Base-by-base conservation (phyloP, 2,113 vertebrate species). In the Eonycteris spelaea region DNA sequence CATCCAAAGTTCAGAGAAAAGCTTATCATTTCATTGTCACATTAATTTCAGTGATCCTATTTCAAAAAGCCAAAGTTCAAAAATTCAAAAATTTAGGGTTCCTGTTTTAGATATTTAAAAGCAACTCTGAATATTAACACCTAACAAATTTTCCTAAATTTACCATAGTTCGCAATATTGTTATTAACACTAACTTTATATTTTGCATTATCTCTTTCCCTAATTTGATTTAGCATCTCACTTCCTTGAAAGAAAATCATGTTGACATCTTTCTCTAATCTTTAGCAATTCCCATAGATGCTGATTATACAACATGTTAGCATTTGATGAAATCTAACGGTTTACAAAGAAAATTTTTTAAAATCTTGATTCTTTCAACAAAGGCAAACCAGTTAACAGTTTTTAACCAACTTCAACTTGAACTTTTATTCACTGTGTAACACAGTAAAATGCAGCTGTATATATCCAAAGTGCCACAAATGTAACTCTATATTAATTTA, bases 31-130 rank as follows among this genome's bases (percentile, higher is more conserved):
- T 90, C 57, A 79, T 82, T 43, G 68, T 38, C 53, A 96, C n/a
- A 75, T 84, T 91, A 45, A 94, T 59, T 86, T n/a, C 38, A 73
- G 12, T 53, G 28, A 82, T 51, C 70, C 45, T 38, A 88, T 57
- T 73, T 93, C 65, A 30, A 84, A 35, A 79, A 51, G 21, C 26
- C 85, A 85, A 85, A 21, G 79, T 16, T 79, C n/a, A 79, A 85
- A 85, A 15, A 79, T 16, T 79, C n/a, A 79, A 90, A 90, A 73
- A 40, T 79, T 59, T 55, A 82, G 86, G 65, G n/a, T 48, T 38
- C 55, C 55, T 61, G 21, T 51, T 68, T 91, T 86, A 90, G 65
- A 85, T 86, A 93, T 65, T 73, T 90, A 86, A 90, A 90, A 75
- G 73, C 65, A 86, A 88, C 28, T 91, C 59, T 13, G 91, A 91